Base-by-base conservation (phyloP, 2,113 vertebrate genomes). In the Parus major region DNA sequence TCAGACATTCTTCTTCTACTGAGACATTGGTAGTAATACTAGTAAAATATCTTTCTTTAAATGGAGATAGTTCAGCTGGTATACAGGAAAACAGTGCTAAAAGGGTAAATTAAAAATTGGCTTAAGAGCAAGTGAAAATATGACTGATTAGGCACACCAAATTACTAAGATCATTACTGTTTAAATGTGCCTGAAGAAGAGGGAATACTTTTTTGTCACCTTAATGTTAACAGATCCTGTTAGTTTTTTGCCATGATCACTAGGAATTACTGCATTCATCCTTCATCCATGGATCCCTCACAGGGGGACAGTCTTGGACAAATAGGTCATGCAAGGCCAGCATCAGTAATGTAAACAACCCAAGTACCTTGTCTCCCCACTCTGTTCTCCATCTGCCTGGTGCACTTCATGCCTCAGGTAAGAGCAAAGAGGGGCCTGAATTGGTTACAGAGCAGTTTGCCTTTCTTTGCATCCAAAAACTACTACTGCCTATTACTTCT, bases 401-500 rank as follows among this genome's bases (percentile, higher is more conserved):
- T 47, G 55, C 27, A n/a, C 18, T 35, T 27, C 35, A 25, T 39
- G 81, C 57, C 75, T 72, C n/a, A 46, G 42, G 78, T 76, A 68
- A 92, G 49, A 93, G 57, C 36, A 68, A 84, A 68, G 46, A 59
- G 28, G 14, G 21, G 23, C 14, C 50, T 41, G 50, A 76, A 55
- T 1, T 6, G 0, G 23, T 55, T 69, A 75, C 55, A 76, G 50
- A 55, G 41, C 0, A 1, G 35, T 50, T 21, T 14, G 4, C 5
- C 49, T 49, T 76, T 61, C 39, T 64, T 84, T 7, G 3, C 36
- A 55, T 42, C n/a, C 61, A 65, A 64, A 81, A 50, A 3, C 33
- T 59, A 21, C 61, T 42, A 14, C 10, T 27, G 61, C 56, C 77
- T 79, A 8, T 39, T 79, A 33, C 31, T 56, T 80, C 55, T 86